Percentiles rank a stretch among this genome's conserved stretches.
phyloP scores from a whole-genome alignment of 2,113 vertebrate genomes.

The Pitta sordida region DNA sequence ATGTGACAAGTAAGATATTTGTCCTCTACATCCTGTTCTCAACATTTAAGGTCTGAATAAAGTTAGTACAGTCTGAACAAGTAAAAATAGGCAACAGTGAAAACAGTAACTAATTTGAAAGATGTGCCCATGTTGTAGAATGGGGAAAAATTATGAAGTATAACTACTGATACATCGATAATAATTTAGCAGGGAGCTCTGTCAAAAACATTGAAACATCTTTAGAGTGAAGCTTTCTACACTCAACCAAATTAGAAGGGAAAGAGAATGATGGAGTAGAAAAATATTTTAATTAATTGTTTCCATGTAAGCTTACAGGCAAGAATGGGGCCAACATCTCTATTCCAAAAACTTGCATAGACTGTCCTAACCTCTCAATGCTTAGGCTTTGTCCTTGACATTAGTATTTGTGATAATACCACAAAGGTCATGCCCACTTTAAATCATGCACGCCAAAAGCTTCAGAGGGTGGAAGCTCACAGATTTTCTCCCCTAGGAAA shows the following conservation, averaged over 20 bases:
- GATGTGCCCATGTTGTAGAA: background rate
- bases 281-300: background rate
- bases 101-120: background rate
- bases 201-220: background rate
- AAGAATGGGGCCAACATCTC: background rate
- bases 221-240: background rate
- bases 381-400: background rate
- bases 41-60: background rate
- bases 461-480: background rate
- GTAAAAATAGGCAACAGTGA: background rate
- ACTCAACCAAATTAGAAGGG: background rate
- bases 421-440: background rate
- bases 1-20: background rate
- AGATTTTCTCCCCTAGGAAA: constrained; percentile 29
- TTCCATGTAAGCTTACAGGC: background rate
- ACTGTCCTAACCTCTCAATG: background rate
- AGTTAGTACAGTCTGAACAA: background rate
- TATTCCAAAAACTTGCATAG: background rate
- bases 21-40: background rate
- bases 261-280: background rate
- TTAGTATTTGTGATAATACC: background rate
- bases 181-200: background rate
- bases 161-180: background rate
- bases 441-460: background rate
- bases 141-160: background rate